Evolutionary conservation across 2,797 vertebrate genomes (phyloP).

Genomic region (Hipposideros larvatus): DNA sequence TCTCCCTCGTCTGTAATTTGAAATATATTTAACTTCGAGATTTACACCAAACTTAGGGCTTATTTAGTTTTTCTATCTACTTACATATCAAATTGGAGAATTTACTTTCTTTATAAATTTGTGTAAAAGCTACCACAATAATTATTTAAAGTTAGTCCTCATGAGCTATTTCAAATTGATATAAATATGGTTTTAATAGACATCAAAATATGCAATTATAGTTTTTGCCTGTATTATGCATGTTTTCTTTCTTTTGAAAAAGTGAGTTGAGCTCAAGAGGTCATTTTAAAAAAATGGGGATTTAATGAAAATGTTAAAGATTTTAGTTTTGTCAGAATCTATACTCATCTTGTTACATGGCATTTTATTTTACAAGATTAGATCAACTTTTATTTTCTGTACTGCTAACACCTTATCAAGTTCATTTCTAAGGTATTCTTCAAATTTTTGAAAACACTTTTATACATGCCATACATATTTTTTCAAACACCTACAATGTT

Average conservation of each 20-base stretch:
- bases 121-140: not conserved
- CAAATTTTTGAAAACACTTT: not conserved
- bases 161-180: not conserved
- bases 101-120: conserved; percentile 53
- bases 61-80: conserved; percentile 58
- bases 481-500: not conserved
- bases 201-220: not conserved
- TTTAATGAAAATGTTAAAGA: not conserved
- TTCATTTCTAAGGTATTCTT: conserved; percentile 41
- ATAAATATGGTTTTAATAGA: not conserved
- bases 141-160: not conserved
- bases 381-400: not conserved
- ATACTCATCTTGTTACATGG: not conserved
- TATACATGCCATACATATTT: not conserved
- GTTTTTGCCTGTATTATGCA: not conserved
- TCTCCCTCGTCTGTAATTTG: conserved; percentile 71
- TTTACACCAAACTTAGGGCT: conserved; percentile 57
- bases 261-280: not conserved
- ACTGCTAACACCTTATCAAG: not conserved
- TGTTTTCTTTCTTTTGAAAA: conserved; percentile 36
- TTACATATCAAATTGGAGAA: conserved; percentile 62
- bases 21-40: conserved; percentile 42
- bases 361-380: not conserved
- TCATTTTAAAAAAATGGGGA: not conserved
- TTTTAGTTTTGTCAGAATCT: conserved; percentile 30